Evolutionary conservation across 2,113 vertebrate species (phyloP).

Genomic region (Brachypteracias leptosomus): DNA sequence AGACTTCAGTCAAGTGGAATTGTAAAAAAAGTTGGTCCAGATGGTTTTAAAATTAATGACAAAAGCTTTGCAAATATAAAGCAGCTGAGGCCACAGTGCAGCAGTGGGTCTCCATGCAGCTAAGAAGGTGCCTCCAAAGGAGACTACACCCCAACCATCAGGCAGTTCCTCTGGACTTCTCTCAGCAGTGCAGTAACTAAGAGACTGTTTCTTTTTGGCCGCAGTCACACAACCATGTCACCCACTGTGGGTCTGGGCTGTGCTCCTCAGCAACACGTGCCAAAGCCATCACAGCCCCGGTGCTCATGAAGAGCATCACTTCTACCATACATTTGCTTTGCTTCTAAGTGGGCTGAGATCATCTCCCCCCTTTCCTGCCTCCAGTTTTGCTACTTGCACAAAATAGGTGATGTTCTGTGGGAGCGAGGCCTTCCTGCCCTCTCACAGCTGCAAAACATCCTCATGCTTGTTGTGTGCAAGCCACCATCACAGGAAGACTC

Average conservation of each 20-base stretch:
- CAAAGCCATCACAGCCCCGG: neutral
- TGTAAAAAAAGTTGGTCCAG: neutral
- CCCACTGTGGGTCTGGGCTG: neutral
- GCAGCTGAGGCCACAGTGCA: neutral
- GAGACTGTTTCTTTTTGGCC: neutral
- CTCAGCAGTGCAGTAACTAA: neutral
- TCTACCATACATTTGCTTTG: neutral
- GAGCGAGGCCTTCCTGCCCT: neutral
- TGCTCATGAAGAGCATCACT: neutral
- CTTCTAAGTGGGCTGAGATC: neutral
- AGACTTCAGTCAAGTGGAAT: neutral
- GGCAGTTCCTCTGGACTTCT: neutral
- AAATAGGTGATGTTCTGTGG: neutral
- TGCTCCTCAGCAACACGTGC: neutral
- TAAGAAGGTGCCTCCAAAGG: neutral
- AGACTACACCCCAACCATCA: neutral
- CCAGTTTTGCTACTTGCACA: neutral
- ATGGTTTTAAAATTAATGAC: neutral
- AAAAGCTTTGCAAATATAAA: neutral
- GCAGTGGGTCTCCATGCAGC: neutral
- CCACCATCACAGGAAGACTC: neutral
- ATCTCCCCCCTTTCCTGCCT: neutral
- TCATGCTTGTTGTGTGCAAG: neutral
- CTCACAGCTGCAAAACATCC: neutral
- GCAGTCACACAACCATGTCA: accelerated